phyloP scores from a whole-genome alignment of 2,797 vertebrate species.

The Poecilia velifera region DNA sequence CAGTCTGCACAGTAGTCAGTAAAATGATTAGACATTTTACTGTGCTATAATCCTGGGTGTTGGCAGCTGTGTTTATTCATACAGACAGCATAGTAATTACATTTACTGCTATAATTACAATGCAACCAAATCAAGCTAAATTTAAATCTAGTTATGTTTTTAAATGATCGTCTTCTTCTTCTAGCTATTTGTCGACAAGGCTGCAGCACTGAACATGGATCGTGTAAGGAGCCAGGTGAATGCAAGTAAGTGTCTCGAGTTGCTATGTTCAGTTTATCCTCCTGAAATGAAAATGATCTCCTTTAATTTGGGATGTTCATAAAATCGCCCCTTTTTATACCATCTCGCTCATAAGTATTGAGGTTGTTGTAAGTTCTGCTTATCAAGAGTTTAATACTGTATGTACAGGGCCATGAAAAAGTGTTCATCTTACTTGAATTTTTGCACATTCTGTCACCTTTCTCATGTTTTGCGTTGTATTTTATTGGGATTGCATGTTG shows the following conservation, averaged over 20 bases:
- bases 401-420: background rate
- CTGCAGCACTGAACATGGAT: constrained; percentile 95
- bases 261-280: constrained; percentile 23
- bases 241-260: constrained; percentile 89
- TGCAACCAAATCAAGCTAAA: constrained; percentile 8
- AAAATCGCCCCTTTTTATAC: background rate
- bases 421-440: background rate
- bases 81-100: constrained; percentile 31
- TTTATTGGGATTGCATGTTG: background rate
- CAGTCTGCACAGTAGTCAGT: background rate
- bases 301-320: background rate
- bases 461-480: background rate
- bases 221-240: constrained; percentile 92
- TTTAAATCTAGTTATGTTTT: constrained; percentile 28
- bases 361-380: background rate
- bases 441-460: background rate
- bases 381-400: background rate
- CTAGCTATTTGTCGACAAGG: constrained; percentile 97
- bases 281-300: background rate
- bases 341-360: too few species aligned
- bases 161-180: constrained; percentile 28
- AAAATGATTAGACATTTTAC: background rate
- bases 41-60: background rate
- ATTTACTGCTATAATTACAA: constrained; percentile 43
- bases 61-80: constrained; percentile 44